Evolutionary conservation across 1,140 invertebrate species (phyloP), one percentile per base, ranked within the genome.

Genomic region (Dinoponera quadriceps): DNA sequence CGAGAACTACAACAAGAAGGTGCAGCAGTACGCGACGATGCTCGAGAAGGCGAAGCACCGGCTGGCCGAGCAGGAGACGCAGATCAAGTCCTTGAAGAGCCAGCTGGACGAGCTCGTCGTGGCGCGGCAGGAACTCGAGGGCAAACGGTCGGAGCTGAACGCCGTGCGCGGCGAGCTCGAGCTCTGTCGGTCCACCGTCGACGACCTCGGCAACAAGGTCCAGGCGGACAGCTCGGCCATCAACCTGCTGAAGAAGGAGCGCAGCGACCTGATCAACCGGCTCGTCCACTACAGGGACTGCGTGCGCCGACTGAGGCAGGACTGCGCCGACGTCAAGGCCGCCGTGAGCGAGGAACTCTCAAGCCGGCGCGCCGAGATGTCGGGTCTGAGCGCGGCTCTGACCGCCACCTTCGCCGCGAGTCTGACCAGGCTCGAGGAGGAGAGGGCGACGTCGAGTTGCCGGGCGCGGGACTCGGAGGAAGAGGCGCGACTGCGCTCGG

Each of bases 401-500:
- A 44, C 38, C 4, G 14, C 20, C 5, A 77, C 20, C 18, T 4
- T 86, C 2, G 18, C n/a, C n/a, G n/a, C n/a, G n/a, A n/a, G n/a
- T n/a, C n/a, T n/a, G n/a, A n/a, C n/a, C 16, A 54, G 7, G 4
- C 11, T 88, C 22, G 73, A 90, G 51, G n/a, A 87, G 49, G 69
- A 88, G 33, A 83, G 74, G 38, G 38, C 57, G 49, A 27, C 57
- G 59, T 44, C 83, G 16, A 66, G 44, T 62, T 80, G 3, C 22
- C 75, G 83, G 51, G 20, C 74, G 3, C 68, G 68, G 0, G 66
- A 81, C 44, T 51, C 51, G 55, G 59, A 83, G 74, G 63, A 85
- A 27, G 73, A 88, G 4, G 86, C 92, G 20, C 85, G 92, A 55
- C 85, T 96, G 51, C 93, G 95, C 89, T 90, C 90, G 3, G 93